phyloP scores from a whole-genome alignment of 1,140 invertebrate genomes.

The Melanaphis sacchari region DNA sequence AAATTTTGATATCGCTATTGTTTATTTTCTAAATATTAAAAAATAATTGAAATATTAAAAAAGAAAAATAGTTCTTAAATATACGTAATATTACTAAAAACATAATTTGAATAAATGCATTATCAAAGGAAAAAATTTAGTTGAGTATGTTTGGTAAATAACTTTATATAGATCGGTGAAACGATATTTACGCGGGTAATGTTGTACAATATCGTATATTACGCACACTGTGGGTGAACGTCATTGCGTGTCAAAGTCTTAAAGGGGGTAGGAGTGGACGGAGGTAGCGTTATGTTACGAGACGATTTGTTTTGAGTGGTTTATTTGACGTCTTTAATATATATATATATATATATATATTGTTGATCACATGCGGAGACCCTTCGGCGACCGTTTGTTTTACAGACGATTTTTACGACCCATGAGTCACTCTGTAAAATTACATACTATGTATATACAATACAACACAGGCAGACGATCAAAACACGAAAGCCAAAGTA shows the following conservation, averaged over 20 bases:
- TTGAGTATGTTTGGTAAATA: neutral
- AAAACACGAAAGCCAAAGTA: neutral
- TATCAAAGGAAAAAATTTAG: neutral
- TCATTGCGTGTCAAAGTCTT: neutral
- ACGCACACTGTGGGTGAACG: neutral
- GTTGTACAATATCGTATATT: neutral
- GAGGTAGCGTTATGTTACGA: neutral
- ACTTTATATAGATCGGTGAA: neutral
- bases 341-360: neutral
- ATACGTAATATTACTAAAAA: neutral
- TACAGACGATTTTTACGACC: neutral
- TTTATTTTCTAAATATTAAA: neutral
- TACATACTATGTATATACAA: neutral
- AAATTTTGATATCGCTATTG: neutral
- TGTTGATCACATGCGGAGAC: neutral
- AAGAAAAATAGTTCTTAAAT: neutral
- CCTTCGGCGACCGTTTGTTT: neutral
- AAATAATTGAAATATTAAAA: neutral
- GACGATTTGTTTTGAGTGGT: conserved; percentile 6
- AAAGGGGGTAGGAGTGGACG: neutral
- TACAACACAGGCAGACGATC: neutral
- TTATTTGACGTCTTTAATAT: neutral
- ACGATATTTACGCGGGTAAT: neutral
- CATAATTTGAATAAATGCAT: neutral
- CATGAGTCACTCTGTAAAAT: neutral